These are phyloP conservation scores for Drosophila mulleri DNA, from an alignment of 2,888 invertebrate species.

Conservation along the genomic window DNA sequence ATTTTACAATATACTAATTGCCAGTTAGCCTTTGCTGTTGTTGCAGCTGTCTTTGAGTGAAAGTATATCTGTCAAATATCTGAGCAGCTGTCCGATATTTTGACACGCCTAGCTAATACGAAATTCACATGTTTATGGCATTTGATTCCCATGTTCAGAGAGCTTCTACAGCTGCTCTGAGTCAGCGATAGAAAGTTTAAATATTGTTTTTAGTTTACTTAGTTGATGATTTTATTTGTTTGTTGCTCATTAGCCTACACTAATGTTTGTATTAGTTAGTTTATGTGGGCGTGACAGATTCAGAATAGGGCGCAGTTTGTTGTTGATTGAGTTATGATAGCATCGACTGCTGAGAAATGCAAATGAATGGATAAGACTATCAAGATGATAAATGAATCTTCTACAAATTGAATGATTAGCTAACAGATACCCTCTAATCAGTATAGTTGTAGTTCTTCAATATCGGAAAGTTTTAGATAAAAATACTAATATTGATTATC, in stretches of 20 bases:
- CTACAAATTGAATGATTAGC: background rate
- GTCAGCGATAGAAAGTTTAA: constrained; percentile 64
- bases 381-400: background rate
- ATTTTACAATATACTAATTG: constrained; percentile 51
- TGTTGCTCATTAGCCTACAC: constrained; percentile 30
- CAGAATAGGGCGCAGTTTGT: constrained; percentile 30
- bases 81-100: constrained; percentile 10
- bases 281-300: constrained; percentile 10
- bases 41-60: constrained; percentile 50
- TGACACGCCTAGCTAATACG: constrained; percentile 48
- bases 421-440: background rate
- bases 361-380: constrained; percentile 8
- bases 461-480: no score
- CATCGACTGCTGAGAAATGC: constrained; percentile 14
- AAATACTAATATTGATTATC: no score
- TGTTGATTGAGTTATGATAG: constrained; percentile 32
- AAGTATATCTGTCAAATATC: constrained; percentile 59
- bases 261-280: constrained; percentile 28
- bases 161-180: constrained; percentile 44
- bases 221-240: background rate
- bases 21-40: constrained; percentile 18
- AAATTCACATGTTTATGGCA: constrained; percentile 19
- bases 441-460: no score
- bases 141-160: constrained; percentile 41
- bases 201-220: constrained; percentile 30